Conservation (phyloP, 2,113 vertebrate genomes). For the Willisornis vidua region DNA sequence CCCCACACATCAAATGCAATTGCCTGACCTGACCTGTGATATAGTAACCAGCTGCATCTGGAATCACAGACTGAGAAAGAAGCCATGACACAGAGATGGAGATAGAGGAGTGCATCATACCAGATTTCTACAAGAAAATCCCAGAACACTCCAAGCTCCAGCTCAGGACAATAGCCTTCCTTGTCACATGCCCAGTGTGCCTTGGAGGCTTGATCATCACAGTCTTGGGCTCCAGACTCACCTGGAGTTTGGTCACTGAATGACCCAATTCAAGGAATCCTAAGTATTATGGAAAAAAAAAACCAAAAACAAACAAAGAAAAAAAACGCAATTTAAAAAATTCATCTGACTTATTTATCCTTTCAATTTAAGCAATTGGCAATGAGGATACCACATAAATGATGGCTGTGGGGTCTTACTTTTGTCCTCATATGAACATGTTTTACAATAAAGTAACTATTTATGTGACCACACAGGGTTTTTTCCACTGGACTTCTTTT, state of each 20-base stretch:
- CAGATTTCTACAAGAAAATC: conserved; percentile 23
- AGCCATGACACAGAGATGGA: not conserved
- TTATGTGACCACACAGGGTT: not conserved
- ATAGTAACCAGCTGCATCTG: conserved; percentile 47
- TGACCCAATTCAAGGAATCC: not conserved
- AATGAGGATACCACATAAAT: not conserved
- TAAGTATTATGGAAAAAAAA: not conserved
- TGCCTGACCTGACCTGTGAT: conserved; percentile 20
- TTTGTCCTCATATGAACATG: not conserved
- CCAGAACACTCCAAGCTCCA: not conserved
- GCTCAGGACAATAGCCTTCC: not conserved
- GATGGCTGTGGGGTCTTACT: not conserved
- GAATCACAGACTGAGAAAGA: not conserved
- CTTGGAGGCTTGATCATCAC: not conserved
- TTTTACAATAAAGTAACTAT: not conserved
- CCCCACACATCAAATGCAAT: conserved; percentile 20
- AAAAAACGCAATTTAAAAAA: not conserved
- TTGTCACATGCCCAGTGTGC: not conserved
- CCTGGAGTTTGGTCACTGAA: not conserved
- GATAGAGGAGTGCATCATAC: not conserved
- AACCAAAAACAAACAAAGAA: too few relatives aligned
- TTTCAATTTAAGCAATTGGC: not conserved
- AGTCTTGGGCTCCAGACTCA: not conserved
- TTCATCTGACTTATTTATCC: not conserved
- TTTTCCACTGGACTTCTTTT: not conserved